Evolutionary conservation across 2,888 invertebrate genomes (phyloP), one percentile per base, ranked within the genome.

Genomic region (Calameuta filiformis): DNA sequence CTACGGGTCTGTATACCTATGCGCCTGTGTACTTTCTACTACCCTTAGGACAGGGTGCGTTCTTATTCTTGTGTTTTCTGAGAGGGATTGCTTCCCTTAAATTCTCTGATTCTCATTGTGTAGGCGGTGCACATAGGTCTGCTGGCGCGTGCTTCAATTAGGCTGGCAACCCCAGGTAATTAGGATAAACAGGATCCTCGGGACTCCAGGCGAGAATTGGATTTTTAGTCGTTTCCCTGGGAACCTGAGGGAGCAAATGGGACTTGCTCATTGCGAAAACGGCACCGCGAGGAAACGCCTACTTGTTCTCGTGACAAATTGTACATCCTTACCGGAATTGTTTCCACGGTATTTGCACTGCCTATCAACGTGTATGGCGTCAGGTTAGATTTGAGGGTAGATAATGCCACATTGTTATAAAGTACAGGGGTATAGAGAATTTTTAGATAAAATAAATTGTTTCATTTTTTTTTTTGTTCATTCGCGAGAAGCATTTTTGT

Each of bases 11-110:
- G 56, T 9, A 23, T 56, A 23, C 56, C 56, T 56, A 56, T 23
- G 76, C 75, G 81, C 73, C 77, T 79, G 71, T 76, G 9, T 56
- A 56, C 56, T 56, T 56, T 56, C 23, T 56, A 56, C 23, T 23
- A 23, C 23, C 23, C 56, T 15, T 9, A 56, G 23, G 56, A 2
- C 23, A 23, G 56, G 23, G 56, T 56, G 56, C 23, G 56, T 56
- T 6, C 56, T 56, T 56, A 23, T 56, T 23, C 23, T 9, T 1
- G 56, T 40, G 0, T 56, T 56, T 56, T 56, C 56, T 2, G 56
- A 56, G 56, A 56, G 56, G 23, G 23, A 23, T 23, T 1, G 23
- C 23, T 56, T 56, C 9, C 23, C 56, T 23, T 23, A 23, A 15
- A 56, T 56, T 56, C 23, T 56, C 56, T 4, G 23, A 56, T 56